Conservation (phyloP, 1,140 invertebrate species). For the Sycophaga agraensis region DNA sequence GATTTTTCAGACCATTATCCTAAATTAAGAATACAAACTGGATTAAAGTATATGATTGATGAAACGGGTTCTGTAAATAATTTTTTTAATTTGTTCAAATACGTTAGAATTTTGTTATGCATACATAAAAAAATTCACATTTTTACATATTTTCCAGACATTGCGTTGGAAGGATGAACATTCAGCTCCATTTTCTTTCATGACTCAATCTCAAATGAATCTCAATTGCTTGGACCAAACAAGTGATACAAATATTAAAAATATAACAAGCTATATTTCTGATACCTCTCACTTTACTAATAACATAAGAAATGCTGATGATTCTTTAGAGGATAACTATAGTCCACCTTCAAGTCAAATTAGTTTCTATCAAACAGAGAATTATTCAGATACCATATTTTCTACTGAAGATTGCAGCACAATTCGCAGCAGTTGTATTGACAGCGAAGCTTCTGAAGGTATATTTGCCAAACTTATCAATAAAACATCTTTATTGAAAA, state of each 20-base stretch:
- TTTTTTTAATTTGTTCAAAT: background rate
- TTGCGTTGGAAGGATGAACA: constrained; percentile 72
- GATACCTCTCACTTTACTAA: constrained; percentile 43
- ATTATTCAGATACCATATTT: constrained; percentile 42
- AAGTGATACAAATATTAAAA: constrained; percentile 35
- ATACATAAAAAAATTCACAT: background rate
- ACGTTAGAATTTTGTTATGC: background rate
- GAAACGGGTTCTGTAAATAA: constrained; percentile 54
- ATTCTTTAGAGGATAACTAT: constrained; percentile 43
- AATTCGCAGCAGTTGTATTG: constrained; percentile 33
- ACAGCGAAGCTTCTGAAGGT: constrained; percentile 41
- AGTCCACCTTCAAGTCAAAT: constrained; percentile 41
- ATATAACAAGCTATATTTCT: constrained; percentile 35
- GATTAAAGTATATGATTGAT: constrained; percentile 60
- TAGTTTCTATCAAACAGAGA: constrained; percentile 46
- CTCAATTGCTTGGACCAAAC: constrained; percentile 58
- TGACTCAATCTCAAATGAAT: constrained; percentile 76
- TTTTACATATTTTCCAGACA: constrained; percentile 45
- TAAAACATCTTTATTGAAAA: constrained; percentile 50
- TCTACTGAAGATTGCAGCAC: constrained; percentile 42
- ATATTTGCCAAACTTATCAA: constrained; percentile 52
- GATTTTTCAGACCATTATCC: constrained; percentile 54
- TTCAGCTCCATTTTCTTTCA: constrained; percentile 77
- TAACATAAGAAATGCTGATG: constrained; percentile 40
- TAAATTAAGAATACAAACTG: constrained; percentile 56